Percentiles rank a stretch among this genome's conserved stretches.
Conservation (phyloP, 2,888 invertebrate genomes). For the Drosophila merina region DNA sequence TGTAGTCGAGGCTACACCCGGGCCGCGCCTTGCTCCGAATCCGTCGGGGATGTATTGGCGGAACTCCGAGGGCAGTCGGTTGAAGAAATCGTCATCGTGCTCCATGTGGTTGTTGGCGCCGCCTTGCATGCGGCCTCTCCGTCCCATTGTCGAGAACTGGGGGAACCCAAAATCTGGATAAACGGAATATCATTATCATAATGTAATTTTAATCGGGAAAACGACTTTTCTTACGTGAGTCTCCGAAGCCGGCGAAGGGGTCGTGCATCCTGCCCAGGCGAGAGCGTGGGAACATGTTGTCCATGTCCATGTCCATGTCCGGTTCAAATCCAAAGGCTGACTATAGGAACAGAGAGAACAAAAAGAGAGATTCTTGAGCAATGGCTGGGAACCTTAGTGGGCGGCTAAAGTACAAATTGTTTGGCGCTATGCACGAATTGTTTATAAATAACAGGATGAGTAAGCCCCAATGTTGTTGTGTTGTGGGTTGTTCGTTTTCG, state of each 20-base stretch:
- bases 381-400: background rate
- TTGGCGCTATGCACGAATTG: constrained; percentile 55
- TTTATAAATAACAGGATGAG: constrained; percentile 71
- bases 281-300: constrained; percentile 82
- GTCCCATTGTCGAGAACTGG: constrained; percentile 81
- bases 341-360: constrained; percentile 54
- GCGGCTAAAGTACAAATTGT: constrained; percentile 28
- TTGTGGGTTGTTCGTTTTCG: background rate
- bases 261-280: constrained; percentile 82
- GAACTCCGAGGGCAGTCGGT: constrained; percentile 83
- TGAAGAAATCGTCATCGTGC: constrained; percentile 81
- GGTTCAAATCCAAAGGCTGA: constrained; percentile 83
- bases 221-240: constrained; percentile 83
- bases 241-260: constrained; percentile 82
- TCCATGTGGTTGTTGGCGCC: constrained; percentile 60
- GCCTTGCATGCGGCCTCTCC: constrained; percentile 70
- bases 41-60: constrained; percentile 83
- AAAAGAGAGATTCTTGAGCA: constrained; percentile 18
- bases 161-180: constrained; percentile 83
- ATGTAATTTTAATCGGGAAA: constrained; percentile 71
- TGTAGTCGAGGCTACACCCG: constrained; percentile 18
- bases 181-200: constrained; percentile 70
- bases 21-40: constrained; percentile 78
- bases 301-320: constrained; percentile 81
- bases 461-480: constrained; percentile 43